A percentile compares a stretch with the other conserved stretches of the same genome.
phyloP scores from a whole-genome alignment of 1,140 invertebrate species.

The Drosophila ficusphila region DNA sequence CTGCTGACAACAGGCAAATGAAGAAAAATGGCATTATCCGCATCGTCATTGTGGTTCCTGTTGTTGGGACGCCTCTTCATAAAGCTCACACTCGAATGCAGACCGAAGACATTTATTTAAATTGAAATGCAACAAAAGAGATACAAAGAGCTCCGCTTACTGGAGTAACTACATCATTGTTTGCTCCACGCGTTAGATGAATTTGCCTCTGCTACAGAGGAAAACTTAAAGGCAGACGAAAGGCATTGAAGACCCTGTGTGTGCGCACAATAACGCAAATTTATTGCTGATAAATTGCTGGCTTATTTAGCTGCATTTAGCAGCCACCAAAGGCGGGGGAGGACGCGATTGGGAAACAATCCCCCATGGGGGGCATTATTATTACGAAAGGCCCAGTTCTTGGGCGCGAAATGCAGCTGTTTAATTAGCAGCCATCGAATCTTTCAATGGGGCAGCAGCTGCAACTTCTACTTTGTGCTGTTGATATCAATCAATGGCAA shows the following conservation, averaged over 20 bases:
- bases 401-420: slow-evolving; percentile 59
- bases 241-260: slow-evolving; percentile 13
- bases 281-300: slow-evolving; percentile 76
- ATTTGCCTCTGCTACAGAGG: slow-evolving; percentile 35
- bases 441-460: slow-evolving; percentile 36
- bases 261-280: slow-evolving; percentile 49
- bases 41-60: slow-evolving; percentile 11
- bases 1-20: slow-evolving; percentile 51
- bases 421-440: slow-evolving; percentile 58
- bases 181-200: slow-evolving; percentile 24
- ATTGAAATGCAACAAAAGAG: slow-evolving; percentile 70
- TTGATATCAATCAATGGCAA: slow-evolving; percentile 69
- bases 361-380: slow-evolving; percentile 32
- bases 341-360: slow-evolving; percentile 1
- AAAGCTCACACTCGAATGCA: slow-evolving; percentile 3
- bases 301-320: slow-evolving; percentile 38
- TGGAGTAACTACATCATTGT: slow-evolving; percentile 38
- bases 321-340: not conserved
- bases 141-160: slow-evolving; percentile 22
- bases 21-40: slow-evolving; percentile 60
- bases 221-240: slow-evolving; percentile 3
- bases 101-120: slow-evolving; percentile 67
- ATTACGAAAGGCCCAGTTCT: slow-evolving; percentile 49
- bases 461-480: slow-evolving; percentile 34
- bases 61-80: slow-evolving; percentile 51